Percentiles rank a stretch among this genome's conserved stretches.
Conservation (phyloP, 2,888 invertebrate species). For the Acanthopleura granulata region DNA sequence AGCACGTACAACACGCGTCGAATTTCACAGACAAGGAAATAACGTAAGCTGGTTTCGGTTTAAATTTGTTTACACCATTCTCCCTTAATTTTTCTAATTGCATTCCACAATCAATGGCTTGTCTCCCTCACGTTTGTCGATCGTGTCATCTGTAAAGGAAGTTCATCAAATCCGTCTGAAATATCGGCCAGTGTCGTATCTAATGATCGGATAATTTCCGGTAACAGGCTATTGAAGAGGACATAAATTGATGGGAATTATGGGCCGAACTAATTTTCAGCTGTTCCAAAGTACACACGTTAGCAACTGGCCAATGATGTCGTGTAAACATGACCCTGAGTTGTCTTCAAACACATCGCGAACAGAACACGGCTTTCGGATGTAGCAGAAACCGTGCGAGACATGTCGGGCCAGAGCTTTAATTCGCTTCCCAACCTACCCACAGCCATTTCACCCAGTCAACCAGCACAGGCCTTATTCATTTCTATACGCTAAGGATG, state of each 20-base stretch:
- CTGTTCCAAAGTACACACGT: conserved; percentile 13
- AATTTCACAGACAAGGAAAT: conserved; percentile 16
- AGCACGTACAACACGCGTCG: conserved; percentile 14
- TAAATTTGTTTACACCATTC: conserved; percentile 19
- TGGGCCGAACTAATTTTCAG: conserved; percentile 4
- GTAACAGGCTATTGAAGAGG: conserved; percentile 9
- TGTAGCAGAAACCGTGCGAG: no score
- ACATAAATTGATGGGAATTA: conserved; percentile 17
- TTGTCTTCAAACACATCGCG: neutral
- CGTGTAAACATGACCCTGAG: neutral
- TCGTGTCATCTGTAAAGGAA: conserved; percentile 8
- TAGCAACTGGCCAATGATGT: conserved; percentile 4
- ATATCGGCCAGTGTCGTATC: conserved; percentile 11
- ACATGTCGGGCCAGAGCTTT: no score
- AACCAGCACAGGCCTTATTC: no score
- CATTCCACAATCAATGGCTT: conserved; percentile 18
- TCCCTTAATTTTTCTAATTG: conserved; percentile 20
- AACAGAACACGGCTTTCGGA: neutral
- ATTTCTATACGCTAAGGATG: no score
- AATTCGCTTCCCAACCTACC: no score
- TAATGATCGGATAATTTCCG: conserved; percentile 18
- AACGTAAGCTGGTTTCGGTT: conserved; percentile 15
- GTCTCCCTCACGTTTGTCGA: conserved; percentile 18
- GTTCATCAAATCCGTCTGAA: conserved; percentile 5
- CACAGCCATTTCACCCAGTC: no score